Base-by-base conservation (phyloP, 2,113 vertebrate species). In the Regulus satrapa region DNA sequence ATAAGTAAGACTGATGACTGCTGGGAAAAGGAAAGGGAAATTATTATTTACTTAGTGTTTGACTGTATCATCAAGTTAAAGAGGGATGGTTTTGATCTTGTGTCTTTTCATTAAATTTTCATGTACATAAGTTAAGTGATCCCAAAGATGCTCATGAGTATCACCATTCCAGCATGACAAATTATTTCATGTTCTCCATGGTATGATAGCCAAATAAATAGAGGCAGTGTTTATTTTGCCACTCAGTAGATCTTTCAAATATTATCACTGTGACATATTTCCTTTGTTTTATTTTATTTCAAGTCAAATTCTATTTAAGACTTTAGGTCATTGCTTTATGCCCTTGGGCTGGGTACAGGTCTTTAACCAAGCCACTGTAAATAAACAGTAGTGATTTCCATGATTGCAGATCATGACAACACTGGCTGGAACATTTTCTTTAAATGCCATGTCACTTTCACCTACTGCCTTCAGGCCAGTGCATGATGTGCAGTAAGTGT, bases 381-480 rank as follows among this genome's bases (percentile, higher is more conserved):
- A 94, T 80, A 93, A 96, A 93, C 2, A 0, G 61, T 41, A 86
- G 84, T 68, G 79, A 69, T 93, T 94, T 93, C 63, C 34, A 32
- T 81, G 31, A 90, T 88, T 86, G 90, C 52, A 88, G 72, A 88
- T 68, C 90, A 34, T 45, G 90, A 88, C 78, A 86, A 74, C 3
- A 12, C 68, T 92, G 79, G 68, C 3, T 0, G 79, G 63, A 93
- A 84, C 72, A 56, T 74, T 97, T 97, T 81, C 91, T 92, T 91
- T 93, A 96, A 85, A 94, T 88, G 82, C 45, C 84, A 49, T 93
- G 81, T 95, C 93, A 92, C 88, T 96, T 92, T 92, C 95, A 86
- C 93, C 92, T 94, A 55, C 79, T 94, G 83, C 68, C 81, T 92
- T 89, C 71, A 82, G 90, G 88, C 88, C 77, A 94, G 54, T 31